Evolutionary conservation across 2,888 invertebrate species (phyloP), one percentile per base, ranked within the genome.

Genomic region (Catonia carolina): DNA sequence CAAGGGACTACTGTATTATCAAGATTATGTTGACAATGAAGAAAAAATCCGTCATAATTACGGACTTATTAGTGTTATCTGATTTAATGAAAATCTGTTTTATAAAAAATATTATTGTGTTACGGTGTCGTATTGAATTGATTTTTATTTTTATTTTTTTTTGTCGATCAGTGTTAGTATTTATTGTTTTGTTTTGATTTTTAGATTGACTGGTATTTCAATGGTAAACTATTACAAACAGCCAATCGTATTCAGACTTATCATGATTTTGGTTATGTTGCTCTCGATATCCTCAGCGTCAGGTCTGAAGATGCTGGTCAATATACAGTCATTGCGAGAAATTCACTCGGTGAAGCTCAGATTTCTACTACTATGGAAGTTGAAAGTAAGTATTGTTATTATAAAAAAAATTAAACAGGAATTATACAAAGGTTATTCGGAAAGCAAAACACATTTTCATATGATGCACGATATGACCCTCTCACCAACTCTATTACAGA

Each of bases 191-290:
- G 14, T 31, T 49, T n/a, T 55, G 23, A 55, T 49, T 58, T 61
- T 67, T 67, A 74, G 68, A 86, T 94, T 61, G 96, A 97, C 75
- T 99, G 98, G 98, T 95, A 92, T 71, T 92, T 92, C 69, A 96
- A 99, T 74, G 96, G 94, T 53, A 85, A 89, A 70, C 85, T 91
- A 60, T 85, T 99, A 59, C 87, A 86, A 69, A 83, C 85, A 59
- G 92, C 92, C 35, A 91, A 88, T 69, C 84, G 97, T 65, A 97
- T 93, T 69, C 93, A 93, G 73, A 92, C 90, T 7, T 90, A 91
- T 70, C 88, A 95, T 67, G 96, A 98, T 73, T 97, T 98, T 74
- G 97, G 97, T 58, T 96, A 95, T 70, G 95, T 97, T 17, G 93
- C 96, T 33, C 79, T 99, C 63, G 97, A 98, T 69, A 93, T 98